Evolutionary conservation across 2,888 invertebrate genomes (phyloP).

Genomic region (Magallana nippona): DNA sequence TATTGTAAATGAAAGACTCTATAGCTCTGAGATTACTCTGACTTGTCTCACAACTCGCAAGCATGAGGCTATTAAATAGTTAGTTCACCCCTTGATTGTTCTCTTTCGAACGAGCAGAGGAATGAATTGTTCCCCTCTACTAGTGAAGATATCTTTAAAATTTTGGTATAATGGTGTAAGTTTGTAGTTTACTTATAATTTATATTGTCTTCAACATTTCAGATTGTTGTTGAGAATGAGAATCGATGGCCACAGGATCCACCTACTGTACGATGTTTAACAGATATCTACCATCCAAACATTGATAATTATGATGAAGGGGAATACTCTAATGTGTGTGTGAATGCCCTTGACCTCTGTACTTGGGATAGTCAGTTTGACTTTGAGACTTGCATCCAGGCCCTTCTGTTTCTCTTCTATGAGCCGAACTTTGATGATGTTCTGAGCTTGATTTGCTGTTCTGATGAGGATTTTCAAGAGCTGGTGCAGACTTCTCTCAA

Average conservation of each 20-base stretch:
- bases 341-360: conserved; percentile 3
- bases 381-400: conserved; percentile 37
- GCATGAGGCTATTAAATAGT: too few species aligned
- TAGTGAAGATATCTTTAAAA: too few species aligned
- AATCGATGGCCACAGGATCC: conserved; percentile 9
- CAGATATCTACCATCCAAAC: conserved; percentile 41
- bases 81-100: too few species aligned
- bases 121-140: too few species aligned
- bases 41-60: too few species aligned
- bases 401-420: conserved; percentile 36
- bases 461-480: conserved; percentile 30
- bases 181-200: too few species aligned
- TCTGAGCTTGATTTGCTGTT: background rate
- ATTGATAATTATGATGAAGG: conserved; percentile 23
- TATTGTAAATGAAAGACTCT: too few species aligned
- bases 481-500: conserved; percentile 24
- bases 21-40: too few species aligned
- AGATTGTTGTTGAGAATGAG: background rate
- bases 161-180: too few species aligned
- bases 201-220: background rate
- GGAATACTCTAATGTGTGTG: conserved; percentile 23
- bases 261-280: conserved; percentile 19
- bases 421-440: conserved; percentile 39
- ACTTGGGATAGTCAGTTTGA: background rate
- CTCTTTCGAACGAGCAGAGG: too few species aligned